These are phyloP conservation scores for Labeo catla DNA, from an alignment of 2,113 vertebrate genomes.

Conservation along the genomic window DNA sequence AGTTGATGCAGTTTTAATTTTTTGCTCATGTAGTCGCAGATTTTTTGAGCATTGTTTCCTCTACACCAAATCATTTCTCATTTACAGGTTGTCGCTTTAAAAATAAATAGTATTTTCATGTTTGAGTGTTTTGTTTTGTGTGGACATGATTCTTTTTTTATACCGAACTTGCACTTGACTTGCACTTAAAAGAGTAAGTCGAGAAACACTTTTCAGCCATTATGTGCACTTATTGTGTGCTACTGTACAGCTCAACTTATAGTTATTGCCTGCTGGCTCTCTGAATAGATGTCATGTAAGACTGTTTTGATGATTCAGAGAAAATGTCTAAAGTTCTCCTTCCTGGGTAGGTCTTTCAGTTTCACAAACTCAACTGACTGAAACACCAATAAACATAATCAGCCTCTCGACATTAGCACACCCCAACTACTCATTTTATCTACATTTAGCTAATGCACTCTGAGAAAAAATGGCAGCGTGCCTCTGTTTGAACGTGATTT, in stretches of 20 bases:
- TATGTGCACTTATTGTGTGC: background rate
- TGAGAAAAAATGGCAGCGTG: background rate
- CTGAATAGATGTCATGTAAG: slow-evolving; percentile 6
- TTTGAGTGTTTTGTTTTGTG: background rate
- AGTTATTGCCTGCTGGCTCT: background rate
- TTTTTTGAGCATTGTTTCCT: background rate
- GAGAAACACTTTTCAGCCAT: background rate
- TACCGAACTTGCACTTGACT: background rate
- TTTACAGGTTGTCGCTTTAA: background rate
- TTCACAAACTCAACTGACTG: background rate
- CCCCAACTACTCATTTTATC: slow-evolving; percentile 9
- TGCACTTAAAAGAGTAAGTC: background rate
- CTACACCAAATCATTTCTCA: background rate
- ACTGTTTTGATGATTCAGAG: slow-evolving; percentile 4
- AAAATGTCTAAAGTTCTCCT: background rate
- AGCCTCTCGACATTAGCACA: slow-evolving; percentile 9
- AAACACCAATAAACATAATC: slow-evolving; percentile 17
- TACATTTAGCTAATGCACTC: slow-evolving; percentile 18
- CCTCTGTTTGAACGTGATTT: slow-evolving; percentile 1
- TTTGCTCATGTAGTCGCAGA: background rate
- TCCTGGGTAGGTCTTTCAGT: background rate
- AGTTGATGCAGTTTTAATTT: background rate
- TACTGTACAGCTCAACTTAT: background rate
- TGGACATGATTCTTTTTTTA: background rate
- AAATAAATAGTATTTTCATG: background rate